A percentile compares a stretch with the other conserved stretches of the same genome.
Conservation (phyloP, 92 coral and sea anemone species). For the Epizoanthus ramosus region DNA sequence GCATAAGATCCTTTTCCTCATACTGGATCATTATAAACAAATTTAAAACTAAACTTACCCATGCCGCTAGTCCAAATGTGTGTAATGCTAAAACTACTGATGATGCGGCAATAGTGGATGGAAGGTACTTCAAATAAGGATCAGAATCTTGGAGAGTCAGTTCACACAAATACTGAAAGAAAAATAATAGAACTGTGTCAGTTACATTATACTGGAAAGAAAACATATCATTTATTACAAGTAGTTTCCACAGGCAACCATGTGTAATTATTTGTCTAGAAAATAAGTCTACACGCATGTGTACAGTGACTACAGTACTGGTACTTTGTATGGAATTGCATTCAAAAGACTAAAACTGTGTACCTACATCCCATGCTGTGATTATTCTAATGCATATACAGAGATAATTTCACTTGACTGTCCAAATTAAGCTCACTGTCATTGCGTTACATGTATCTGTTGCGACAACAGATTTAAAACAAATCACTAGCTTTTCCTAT, state of each 20-base stretch:
- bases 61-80: slow-evolving; percentile 77
- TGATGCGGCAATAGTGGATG: slow-evolving; percentile 95
- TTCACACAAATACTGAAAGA: slow-evolving; percentile 91
- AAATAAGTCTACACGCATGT: not conserved
- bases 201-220: not conserved
- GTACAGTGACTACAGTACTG: too few relatives aligned
- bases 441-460: too few relatives aligned
- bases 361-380: too few relatives aligned
- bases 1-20: too few relatives aligned
- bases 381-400: too few relatives aligned
- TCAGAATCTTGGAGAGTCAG: slow-evolving; percentile 85
- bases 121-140: slow-evolving; percentile 83
- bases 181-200: slow-evolving; percentile 3
- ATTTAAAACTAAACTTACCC: slow-evolving; percentile 64
- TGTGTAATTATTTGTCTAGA: not conserved
- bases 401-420: too few relatives aligned
- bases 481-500: too few relatives aligned
- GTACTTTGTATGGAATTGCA: too few relatives aligned
- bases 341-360: too few relatives aligned
- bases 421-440: too few relatives aligned
- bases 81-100: slow-evolving; percentile 90
- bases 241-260: not conserved
- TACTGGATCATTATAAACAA: not conserved
- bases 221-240: too few relatives aligned
- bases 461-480: too few relatives aligned